Evolutionary conservation across 1,140 invertebrate species (phyloP).

Genomic region (Pachypeltis micranthus): DNA sequence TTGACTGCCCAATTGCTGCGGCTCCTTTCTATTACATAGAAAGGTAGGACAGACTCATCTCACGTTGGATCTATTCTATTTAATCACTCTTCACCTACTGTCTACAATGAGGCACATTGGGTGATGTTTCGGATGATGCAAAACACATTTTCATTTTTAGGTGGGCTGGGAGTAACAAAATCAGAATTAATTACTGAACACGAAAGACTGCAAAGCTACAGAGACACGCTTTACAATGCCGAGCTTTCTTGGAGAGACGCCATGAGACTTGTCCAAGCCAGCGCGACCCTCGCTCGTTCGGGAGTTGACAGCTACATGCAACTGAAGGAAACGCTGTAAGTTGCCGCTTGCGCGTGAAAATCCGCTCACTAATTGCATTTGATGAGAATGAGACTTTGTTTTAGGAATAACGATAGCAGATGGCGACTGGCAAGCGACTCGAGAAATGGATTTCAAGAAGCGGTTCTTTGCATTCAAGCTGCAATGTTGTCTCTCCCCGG

Average conservation of each 20-base stretch:
- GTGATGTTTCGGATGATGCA: too few species aligned
- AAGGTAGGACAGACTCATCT: too few species aligned
- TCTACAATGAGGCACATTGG: too few species aligned
- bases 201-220: slow-evolving; percentile 40
- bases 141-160: too few species aligned
- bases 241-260: slow-evolving; percentile 30
- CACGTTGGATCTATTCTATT: too few species aligned
- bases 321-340: slow-evolving; percentile 5
- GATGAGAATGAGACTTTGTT: slow-evolving; percentile 6
- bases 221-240: slow-evolving; percentile 34
- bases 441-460: slow-evolving; percentile 46
- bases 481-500: slow-evolving; percentile 44
- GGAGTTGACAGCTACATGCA: slow-evolving; percentile 24
- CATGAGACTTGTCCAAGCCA: slow-evolving; percentile 23
- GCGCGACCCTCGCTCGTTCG: slow-evolving; percentile 23
- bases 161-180: slow-evolving; percentile 43
- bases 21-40: too few species aligned
- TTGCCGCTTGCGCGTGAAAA: too few species aligned
- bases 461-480: slow-evolving; percentile 42
- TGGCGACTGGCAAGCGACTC: slow-evolving; percentile 35
- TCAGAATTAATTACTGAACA: slow-evolving; percentile 42
- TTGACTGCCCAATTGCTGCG: too few species aligned
- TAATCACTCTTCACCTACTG: too few species aligned
- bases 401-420: slow-evolving; percentile 25
- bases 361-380: neutral